Evolutionary conservation across 2,888 invertebrate genomes (phyloP), one percentile per base, ranked within the genome.

Genomic region (Adineta ricciae): DNA sequence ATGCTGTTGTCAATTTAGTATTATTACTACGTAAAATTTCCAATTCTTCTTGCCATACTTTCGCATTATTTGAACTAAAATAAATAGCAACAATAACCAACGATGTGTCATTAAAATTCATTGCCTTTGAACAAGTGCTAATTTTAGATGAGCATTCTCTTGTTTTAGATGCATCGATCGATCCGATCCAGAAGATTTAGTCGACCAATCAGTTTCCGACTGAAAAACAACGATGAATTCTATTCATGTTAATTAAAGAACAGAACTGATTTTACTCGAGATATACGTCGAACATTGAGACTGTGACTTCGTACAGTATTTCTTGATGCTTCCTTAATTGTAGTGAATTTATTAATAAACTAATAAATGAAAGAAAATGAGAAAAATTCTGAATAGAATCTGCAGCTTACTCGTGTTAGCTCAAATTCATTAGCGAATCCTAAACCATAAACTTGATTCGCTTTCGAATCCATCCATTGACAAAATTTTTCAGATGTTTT

Each of bases 401-500:
- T n/a, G 49, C 27, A 46, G 84, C 86, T 86, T 83, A 94, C 94
- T 93, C 96, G 96, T 88, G 95, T 95, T 86, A 98, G 92, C 91
- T 98, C 97, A 32, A 94, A 94, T 91, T 98, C 98, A 0, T 96
- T 95, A 73, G 95, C 94, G 91, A 97, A 97, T 14, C 97, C 97
- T 85, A 97, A 93, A 0, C 97, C 97, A 90, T 97, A 97, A 21
- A 97, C 96, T 0, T 96, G 97, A 91, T 97, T 97, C 82, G 97
- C 97, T 87, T 96, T 92, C 73, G 96, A 94, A 92, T 98, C 98
- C 87, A 96, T 96, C 97, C 97, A 98, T 91, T 98, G 98, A 1
- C 97, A 97, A 92, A 98, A 98, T 92, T 98, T 98, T 91, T 97
- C 97, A 16, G 97, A 97, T 7, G 97, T 98, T 91, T 97, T 98